phyloP scores from a whole-genome alignment of 2,797 vertebrate species.

The Muraenolepis orangiensis region DNA sequence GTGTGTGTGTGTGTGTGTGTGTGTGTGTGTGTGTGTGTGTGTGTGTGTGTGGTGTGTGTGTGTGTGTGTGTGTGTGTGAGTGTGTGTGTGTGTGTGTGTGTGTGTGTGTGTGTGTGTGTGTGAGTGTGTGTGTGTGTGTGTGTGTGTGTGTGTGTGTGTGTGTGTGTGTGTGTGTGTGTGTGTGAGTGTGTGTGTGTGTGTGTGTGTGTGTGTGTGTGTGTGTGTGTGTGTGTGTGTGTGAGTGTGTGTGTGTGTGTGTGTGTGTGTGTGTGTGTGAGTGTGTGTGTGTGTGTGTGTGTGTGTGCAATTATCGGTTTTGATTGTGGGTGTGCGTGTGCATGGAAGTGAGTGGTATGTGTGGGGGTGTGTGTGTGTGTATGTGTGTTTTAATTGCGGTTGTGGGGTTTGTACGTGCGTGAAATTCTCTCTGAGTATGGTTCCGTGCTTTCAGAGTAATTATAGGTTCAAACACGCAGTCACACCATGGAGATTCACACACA shows the following conservation, averaged over 20 bases:
- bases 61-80: no score
- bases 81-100: background rate
- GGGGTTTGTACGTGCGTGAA: no score
- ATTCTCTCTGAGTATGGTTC: no score
- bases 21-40: background rate
- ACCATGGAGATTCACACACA: background rate
- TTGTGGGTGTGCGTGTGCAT: no score
- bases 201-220: background rate
- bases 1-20: background rate
- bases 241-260: no score
- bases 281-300: background rate
- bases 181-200: background rate
- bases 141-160: no score
- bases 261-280: background rate
- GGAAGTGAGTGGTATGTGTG: no score
- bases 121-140: no score
- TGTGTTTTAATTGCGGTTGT: no score
- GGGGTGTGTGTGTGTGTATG: no score
- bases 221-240: conserved; percentile 23
- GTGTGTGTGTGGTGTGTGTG: conserved; percentile 25
- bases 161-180: no score
- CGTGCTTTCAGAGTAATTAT: background rate
- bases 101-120: background rate
- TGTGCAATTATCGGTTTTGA: no score
- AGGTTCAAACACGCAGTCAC: background rate